phyloP scores from a whole-genome alignment of 2,888 invertebrate genomes.

The Drosophila eohydei region DNA sequence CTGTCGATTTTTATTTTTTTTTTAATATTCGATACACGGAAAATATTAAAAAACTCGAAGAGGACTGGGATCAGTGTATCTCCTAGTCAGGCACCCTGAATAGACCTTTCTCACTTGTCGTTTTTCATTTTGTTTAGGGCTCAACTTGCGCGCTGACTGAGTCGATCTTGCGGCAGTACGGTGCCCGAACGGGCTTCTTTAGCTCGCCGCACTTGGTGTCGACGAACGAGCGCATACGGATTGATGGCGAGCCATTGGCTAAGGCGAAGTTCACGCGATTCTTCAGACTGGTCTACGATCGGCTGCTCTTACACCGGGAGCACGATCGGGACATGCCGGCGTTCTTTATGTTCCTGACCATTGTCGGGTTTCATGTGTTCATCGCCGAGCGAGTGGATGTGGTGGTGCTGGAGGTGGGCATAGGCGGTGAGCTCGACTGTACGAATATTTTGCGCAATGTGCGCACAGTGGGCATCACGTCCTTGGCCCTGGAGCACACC shows the following conservation, averaged over 20 bases:
- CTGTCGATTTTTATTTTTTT: too few relatives aligned
- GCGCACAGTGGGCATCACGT: slow-evolving; percentile 94
- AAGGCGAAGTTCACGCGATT: slow-evolving; percentile 90
- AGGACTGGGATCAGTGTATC: too few relatives aligned
- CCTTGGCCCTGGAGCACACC: slow-evolving; percentile 96
- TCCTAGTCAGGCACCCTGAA: too few relatives aligned
- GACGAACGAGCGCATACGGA: slow-evolving; percentile 95
- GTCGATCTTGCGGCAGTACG: slow-evolving; percentile 92
- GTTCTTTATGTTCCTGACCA: slow-evolving; percentile 97
- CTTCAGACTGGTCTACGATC: slow-evolving; percentile 93
- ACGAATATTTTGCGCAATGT: slow-evolving; percentile 96
- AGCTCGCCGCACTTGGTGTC: slow-evolving; percentile 98
- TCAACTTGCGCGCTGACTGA: slow-evolving; percentile 98
- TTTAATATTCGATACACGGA: too few relatives aligned
- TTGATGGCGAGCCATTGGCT: slow-evolving; percentile 92
- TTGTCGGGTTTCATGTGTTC: slow-evolving; percentile 96
- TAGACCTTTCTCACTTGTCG: too few relatives aligned
- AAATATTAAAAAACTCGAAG: too few relatives aligned
- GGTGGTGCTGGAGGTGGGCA: slow-evolving; percentile 97
- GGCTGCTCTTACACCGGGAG: slow-evolving; percentile 86
- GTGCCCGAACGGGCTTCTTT: slow-evolving; percentile 96
- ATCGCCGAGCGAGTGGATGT: slow-evolving; percentile 94
- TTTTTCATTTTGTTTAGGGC: slow-evolving; percentile 86
- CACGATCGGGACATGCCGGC: slow-evolving; percentile 91
- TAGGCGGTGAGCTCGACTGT: slow-evolving; percentile 97